Evolutionary conservation across 2,888 invertebrate genomes (phyloP).

Genomic region (Margaritifera margaritifera): DNA sequence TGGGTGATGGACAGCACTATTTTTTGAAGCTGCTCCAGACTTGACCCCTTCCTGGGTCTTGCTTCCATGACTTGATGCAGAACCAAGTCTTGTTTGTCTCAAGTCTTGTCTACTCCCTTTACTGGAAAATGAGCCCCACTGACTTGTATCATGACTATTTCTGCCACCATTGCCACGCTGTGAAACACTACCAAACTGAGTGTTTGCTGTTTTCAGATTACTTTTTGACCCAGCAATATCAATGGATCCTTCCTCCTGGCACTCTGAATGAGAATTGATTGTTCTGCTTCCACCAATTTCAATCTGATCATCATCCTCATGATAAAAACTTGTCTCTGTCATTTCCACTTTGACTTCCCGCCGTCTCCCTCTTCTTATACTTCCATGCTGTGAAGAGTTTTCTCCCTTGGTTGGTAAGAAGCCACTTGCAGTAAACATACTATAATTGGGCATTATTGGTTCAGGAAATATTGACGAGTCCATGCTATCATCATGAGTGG

Average conservation of each 20-base stretch:
- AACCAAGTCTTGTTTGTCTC: slow-evolving; percentile 18
- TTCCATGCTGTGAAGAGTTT: slow-evolving; percentile 35
- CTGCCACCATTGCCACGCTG: slow-evolving; percentile 8
- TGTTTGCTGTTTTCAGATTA: slow-evolving; percentile 32
- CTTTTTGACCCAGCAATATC: slow-evolving; percentile 20
- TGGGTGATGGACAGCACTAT: slow-evolving; percentile 18
- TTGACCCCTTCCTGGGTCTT: slow-evolving; percentile 21
- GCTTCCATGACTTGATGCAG: slow-evolving; percentile 36
- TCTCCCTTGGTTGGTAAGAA: slow-evolving; percentile 25
- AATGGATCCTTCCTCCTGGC: slow-evolving; percentile 30
- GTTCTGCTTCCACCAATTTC: slow-evolving; percentile 35
- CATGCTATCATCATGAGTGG: slow-evolving; percentile 35
- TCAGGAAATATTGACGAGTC: slow-evolving; percentile 41
- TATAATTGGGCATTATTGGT: slow-evolving; percentile 46
- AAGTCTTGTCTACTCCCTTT: slow-evolving; percentile 1
- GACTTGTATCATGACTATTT: slow-evolving; percentile 23
- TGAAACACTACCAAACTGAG: slow-evolving; percentile 20
- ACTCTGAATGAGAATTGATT: slow-evolving; percentile 26
- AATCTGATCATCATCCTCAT: slow-evolving; percentile 41
- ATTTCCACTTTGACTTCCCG: slow-evolving; percentile 44
- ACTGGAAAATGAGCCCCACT: slow-evolving; percentile 28
- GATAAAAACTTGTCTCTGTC: slow-evolving; percentile 44
- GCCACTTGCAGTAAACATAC: slow-evolving; percentile 55
- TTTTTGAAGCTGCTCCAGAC: slow-evolving; percentile 20
- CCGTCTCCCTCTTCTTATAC: slow-evolving; percentile 32